phyloP scores from a whole-genome alignment of 2,888 invertebrate genomes.

The Formica aserva region DNA sequence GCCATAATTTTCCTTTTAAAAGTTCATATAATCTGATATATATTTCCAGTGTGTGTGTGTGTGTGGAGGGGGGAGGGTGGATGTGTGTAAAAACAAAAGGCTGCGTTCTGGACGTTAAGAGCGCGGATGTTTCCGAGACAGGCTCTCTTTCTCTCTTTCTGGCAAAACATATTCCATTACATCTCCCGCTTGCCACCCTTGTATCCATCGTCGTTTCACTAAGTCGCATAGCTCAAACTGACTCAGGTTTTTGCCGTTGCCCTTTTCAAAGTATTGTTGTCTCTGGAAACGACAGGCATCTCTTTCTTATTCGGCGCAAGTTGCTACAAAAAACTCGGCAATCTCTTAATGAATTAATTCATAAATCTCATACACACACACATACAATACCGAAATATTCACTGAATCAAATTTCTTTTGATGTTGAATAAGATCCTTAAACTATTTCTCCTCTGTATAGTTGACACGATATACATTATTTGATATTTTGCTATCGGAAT shows the following conservation, averaged over 20 bases:
- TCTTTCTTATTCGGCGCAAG: constrained; percentile 20
- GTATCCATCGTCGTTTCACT: constrained; percentile 53
- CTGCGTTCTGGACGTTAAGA: constrained; percentile 58
- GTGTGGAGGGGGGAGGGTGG: too few species aligned
- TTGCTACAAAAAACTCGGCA: constrained; percentile 18
- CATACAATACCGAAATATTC: constrained; percentile 1
- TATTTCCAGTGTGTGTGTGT: background rate
- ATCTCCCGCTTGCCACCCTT: constrained; percentile 42
- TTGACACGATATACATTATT: background rate
- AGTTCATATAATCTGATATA: constrained; percentile 56
- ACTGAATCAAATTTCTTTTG: background rate
- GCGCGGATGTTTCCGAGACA: constrained; percentile 57
- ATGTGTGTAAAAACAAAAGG: constrained; percentile 53
- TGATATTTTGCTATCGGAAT: background rate
- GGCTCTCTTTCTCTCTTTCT: constrained; percentile 22
- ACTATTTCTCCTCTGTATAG: background rate
- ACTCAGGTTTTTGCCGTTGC: constrained; percentile 49
- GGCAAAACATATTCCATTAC: constrained; percentile 68
- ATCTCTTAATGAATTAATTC: constrained; percentile 45
- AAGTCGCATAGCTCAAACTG: constrained; percentile 61
- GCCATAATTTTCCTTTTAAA: constrained; percentile 36
- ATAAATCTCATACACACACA: constrained; percentile 23
- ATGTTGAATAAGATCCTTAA: constrained; percentile 19
- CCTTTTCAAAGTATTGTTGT: constrained; percentile 54
- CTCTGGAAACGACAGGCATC: constrained; percentile 45